These are phyloP conservation scores for Spinus olivaceus DNA, from an alignment of 2,797 vertebrate genomes.

Conservation along the genomic window DNA sequence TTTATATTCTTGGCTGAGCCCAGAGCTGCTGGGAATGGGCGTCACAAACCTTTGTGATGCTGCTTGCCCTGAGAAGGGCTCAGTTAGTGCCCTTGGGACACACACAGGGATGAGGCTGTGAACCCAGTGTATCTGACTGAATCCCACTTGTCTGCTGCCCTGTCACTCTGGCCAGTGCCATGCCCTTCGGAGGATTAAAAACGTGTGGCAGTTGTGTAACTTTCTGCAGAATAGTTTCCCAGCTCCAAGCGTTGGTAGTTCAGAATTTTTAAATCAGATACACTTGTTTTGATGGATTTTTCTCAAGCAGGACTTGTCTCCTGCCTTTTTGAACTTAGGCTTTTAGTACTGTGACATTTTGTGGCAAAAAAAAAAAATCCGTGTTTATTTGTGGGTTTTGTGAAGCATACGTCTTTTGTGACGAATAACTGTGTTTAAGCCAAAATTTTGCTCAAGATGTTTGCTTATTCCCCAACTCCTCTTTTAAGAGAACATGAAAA, in stretches of 20 bases:
- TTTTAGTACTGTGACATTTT: neutral
- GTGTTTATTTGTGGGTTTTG: neutral
- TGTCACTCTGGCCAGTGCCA: fast-evolving
- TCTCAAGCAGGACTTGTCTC: neutral
- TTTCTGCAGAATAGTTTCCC: neutral
- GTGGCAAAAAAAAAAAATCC: neutral
- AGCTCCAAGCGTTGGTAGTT: neutral
- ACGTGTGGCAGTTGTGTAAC: neutral
- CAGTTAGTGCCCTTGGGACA: neutral
- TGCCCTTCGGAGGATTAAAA: neutral
- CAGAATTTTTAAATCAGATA: neutral
- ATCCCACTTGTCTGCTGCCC: neutral
- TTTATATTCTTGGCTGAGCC: neutral
- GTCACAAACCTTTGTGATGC: neutral
- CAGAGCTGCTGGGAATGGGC: neutral
- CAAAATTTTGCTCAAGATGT: neutral
- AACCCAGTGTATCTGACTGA: neutral
- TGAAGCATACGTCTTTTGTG: neutral
- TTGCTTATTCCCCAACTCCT: neutral
- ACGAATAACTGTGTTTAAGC: neutral
- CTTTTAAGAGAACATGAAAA: neutral
- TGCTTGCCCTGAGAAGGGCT: neutral
- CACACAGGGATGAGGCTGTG: fast-evolving
- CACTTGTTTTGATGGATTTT: neutral
- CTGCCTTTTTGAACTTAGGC: neutral